Evolutionary conservation across 1,140 invertebrate species (phyloP), one percentile per base, ranked within the genome.

Genomic region (Orius laevigatus): DNA sequence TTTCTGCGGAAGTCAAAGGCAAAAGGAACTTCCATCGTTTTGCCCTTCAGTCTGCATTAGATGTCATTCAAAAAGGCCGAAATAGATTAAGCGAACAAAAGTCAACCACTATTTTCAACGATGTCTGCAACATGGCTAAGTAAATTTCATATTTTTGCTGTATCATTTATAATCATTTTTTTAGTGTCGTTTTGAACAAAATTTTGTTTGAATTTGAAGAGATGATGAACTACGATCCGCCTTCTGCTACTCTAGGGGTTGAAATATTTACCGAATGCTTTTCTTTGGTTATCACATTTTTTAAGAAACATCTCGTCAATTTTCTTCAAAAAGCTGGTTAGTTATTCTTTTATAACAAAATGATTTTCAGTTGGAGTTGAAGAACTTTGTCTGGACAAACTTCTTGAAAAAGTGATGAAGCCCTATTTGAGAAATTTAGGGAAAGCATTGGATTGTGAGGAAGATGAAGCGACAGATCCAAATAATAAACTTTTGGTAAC

Each of bases 211-310:
- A 43, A 3, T 55, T 51, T 32, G 45, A 51, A 4, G 53, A 56
- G 19, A 15, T 55, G 11, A 48, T 41, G 15, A 51, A 56, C 5
- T 52, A 53, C 31, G 57, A 58, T 34, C 15, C 15, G 3, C 6
- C 31, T 2, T 41, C 51, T 1, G 54, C 55, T 11, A 41, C 53
- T 35, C 11, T 44, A 6, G 40, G 51, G 16, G 33, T 58, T 15
- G 57, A 58, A 53, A 52, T 49, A 44, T 55, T 55, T 15, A 49
- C 51, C 11, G 55, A 56, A 39, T 10, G 55, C 3, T 42, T 53
- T 14, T 48, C 53, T 19, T 25, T 58, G n/a, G 38, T 58, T 15
- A 14, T 49, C 9, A 50, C 51, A 1, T 43, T 53, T 25, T 52
- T 50, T 31, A 46, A 51, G 36, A 43, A 34, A 9, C 50, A 52